Conservation (phyloP, 2,888 invertebrate genomes). For the Zygothrica quintamaculata region DNA sequence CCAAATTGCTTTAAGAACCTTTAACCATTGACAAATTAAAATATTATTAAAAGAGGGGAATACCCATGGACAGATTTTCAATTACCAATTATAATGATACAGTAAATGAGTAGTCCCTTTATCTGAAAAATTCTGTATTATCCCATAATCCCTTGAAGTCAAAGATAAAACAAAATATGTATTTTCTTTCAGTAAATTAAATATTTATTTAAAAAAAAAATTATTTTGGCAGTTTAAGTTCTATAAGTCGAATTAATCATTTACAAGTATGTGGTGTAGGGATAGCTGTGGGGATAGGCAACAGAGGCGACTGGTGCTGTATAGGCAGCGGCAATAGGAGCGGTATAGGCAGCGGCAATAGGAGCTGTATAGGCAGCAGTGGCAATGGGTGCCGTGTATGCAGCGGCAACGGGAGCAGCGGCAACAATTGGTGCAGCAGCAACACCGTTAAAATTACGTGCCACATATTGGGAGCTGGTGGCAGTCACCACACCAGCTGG, state of each 20-base stretch:
- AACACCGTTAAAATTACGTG: constrained; percentile 86
- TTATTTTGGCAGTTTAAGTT: neutral
- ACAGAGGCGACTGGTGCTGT: constrained; percentile 78
- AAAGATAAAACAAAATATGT: too few species aligned
- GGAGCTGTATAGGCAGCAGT: constrained; percentile 73
- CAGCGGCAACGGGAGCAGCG: constrained; percentile 86
- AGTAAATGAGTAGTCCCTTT: too few species aligned
- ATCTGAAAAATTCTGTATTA: too few species aligned
- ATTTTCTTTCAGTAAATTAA: too few species aligned
- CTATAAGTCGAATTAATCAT: constrained; percentile 5
- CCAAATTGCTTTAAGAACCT: too few species aligned
- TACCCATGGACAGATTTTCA: too few species aligned
- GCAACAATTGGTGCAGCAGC: constrained; percentile 85
- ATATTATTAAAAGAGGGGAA: too few species aligned
- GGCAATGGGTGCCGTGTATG: constrained; percentile 59
- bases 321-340: constrained; percentile 76
- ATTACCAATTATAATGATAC: too few species aligned
- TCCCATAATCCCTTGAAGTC: too few species aligned
- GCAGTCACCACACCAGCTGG: constrained; percentile 85
- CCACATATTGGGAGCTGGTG: constrained; percentile 87
- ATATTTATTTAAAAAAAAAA: too few species aligned
- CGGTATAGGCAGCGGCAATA: constrained; percentile 75
- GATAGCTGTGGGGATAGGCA: constrained; percentile 71
- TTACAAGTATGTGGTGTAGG: constrained; percentile 45
- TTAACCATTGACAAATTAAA: too few species aligned